Percentiles rank a stretch among this genome's conserved stretches.
Conservation (phyloP, 2,113 vertebrate genomes). For the Macquaria australasica region DNA sequence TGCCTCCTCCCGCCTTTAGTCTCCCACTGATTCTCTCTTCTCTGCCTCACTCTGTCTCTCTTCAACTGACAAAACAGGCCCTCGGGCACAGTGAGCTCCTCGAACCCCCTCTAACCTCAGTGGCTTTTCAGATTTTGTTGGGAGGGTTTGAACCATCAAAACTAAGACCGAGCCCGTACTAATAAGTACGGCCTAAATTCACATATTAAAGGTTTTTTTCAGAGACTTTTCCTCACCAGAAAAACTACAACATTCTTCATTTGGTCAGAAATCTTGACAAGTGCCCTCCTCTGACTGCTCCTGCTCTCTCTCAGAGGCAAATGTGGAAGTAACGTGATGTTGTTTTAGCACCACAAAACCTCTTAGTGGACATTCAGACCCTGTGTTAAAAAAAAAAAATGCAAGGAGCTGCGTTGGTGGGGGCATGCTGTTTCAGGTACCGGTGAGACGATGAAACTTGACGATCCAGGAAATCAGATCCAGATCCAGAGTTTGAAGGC, state of each 20-base stretch:
- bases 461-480: not conserved
- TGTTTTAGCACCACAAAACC: not conserved
- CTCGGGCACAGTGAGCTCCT: slow-evolving; percentile 37
- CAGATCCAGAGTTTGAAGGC: not conserved
- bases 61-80: slow-evolving; percentile 74
- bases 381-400: not conserved
- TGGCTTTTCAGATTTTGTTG: not conserved
- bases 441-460: not conserved
- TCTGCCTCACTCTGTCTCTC: slow-evolving; percentile 48
- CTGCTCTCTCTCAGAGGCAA: not conserved
- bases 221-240: not conserved
- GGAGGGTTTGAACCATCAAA: not conserved
- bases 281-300: not conserved
- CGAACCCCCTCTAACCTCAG: slow-evolving; percentile 9
- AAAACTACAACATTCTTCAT: not conserved
- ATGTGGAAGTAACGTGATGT: not conserved
- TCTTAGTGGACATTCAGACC: not conserved
- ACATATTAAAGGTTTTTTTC: not conserved
- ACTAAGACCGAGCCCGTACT: not conserved
- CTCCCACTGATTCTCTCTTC: slow-evolving; percentile 43
- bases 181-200: not conserved
- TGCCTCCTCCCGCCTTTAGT: slow-evolving; percentile 44
- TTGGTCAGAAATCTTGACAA: not conserved
- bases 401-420: not conserved
- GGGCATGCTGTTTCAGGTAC: not conserved